phyloP scores from a whole-genome alignment of 2,113 vertebrate species.

The Eclectus roratus region DNA sequence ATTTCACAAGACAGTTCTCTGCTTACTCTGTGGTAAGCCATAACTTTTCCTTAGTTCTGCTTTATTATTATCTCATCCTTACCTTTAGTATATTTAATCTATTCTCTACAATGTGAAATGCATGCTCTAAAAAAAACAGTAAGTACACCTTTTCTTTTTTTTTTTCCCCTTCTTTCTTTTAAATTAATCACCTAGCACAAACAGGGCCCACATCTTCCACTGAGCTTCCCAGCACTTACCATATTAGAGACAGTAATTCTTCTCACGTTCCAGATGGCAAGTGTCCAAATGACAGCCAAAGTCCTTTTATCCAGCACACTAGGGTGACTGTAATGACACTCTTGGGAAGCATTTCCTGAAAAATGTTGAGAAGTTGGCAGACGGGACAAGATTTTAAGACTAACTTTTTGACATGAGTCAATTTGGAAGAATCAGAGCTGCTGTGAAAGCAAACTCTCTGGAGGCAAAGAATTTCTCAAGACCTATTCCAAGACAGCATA shows the following conservation, averaged over 20 bases:
- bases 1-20: neutral
- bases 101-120: neutral
- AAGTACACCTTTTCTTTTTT: neutral
- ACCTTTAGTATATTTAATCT: neutral
- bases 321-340: neutral
- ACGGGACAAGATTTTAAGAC: conserved; percentile 36
- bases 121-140: neutral
- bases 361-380: conserved; percentile 32
- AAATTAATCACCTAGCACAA: neutral
- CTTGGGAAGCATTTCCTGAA: conserved; percentile 19
- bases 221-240: conserved; percentile 2
- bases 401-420: conserved; percentile 6
- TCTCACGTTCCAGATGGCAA: conserved; percentile 24
- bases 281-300: neutral
- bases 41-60: neutral
- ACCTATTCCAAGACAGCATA: neutral
- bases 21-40: neutral
- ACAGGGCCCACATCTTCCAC: neutral
- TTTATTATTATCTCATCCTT: neutral
- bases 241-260: neutral
- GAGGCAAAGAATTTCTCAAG: neutral
- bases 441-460: neutral
- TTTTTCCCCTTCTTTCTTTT: neutral
- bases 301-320: conserved; percentile 21
- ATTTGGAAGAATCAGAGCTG: neutral